Base-by-base conservation (phyloP, 2,888 invertebrate species). In the Scaeva pyrastri region DNA sequence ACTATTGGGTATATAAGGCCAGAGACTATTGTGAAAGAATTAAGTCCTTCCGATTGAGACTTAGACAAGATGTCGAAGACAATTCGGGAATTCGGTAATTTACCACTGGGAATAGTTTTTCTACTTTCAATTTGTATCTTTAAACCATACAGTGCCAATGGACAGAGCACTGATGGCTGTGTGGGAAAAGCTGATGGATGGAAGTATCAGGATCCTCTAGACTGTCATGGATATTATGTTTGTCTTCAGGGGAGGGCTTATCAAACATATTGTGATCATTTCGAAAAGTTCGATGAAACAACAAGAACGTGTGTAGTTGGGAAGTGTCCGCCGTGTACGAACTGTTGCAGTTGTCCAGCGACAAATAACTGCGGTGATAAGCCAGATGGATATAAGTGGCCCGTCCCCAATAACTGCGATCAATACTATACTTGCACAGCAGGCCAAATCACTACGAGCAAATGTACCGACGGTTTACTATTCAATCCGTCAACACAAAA, bases 221-320 rank as follows among this genome's bases (percentile, higher is more conserved):
- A 89, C 72, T 89, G 88, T 23, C 76, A 72, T 58, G 88, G 87
- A 68, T 89, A 81, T 84, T 79, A 88, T 12, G 7, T 84, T 26
- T 89, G 88, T 23, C 6, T 52, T 2, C 11, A 41, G 1, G 11
- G 3, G 2, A 26, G 52, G 2, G 8, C 72, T 5, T 21, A 56
- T 16, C 83, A 83, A 11, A 52, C 68, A 7, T 82, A 81, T 12
- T 89, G 89, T 52, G 76, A 75, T 8, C 45, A 76, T 45, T 52
- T 23, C 1, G 72, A 76, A 12, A 87, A 77, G 11, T 89, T 86
- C 16, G 68, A 82, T 10, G 74, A 68, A 11, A 8, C 8, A 3
- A 21, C 4, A 5, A 72, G 64, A 41, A 31, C 4, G 14, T 89
- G 88, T 39, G 45, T 88, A 39, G 8, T n/a, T 5, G 89, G 89